Evolutionary conservation across 2,113 vertebrate genomes (phyloP).

Genomic region (Laterallus jamaicensis): DNA sequence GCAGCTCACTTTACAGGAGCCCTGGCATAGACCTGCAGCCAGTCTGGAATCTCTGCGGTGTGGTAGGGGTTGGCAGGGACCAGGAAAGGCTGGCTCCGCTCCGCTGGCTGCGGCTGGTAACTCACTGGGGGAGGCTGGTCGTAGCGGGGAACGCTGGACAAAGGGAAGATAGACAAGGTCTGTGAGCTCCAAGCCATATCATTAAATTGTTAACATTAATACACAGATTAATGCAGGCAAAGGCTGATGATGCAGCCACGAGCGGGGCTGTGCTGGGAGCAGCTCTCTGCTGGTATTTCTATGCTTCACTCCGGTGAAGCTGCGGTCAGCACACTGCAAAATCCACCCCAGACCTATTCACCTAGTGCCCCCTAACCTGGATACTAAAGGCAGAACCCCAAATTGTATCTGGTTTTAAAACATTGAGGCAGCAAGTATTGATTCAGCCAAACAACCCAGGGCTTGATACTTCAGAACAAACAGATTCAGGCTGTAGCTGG

Average conservation of each 20-base stretch:
- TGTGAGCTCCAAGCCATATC: neutral
- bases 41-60: conserved; percentile 95
- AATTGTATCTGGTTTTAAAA: fast-evolving
- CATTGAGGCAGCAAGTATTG: neutral
- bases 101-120: conserved; percentile 87
- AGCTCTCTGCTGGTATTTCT: fast-evolving
- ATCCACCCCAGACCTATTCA: neutral
- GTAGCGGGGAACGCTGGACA: conserved; percentile 90
- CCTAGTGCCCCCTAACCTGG: neutral
- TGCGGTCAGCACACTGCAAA: neutral
- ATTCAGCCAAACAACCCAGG: neutral
- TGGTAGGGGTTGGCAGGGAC: conserved; percentile 99
- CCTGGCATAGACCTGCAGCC: conserved; percentile 97
- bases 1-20: conserved; percentile 92
- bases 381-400: neutral
- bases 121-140: conserved; percentile 94
- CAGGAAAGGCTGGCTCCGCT: conserved; percentile 89
- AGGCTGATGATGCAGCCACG: neutral
- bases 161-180: neutral
- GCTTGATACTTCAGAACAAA: fast-evolving
- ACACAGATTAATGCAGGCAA: fast-evolving
- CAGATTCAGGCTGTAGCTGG: neutral
- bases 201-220: fast-evolving
- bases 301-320: neutral
- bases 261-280: fast-evolving